Base-by-base conservation (phyloP, 2,888 invertebrate genomes). In the Galerucella nymphaeae region DNA sequence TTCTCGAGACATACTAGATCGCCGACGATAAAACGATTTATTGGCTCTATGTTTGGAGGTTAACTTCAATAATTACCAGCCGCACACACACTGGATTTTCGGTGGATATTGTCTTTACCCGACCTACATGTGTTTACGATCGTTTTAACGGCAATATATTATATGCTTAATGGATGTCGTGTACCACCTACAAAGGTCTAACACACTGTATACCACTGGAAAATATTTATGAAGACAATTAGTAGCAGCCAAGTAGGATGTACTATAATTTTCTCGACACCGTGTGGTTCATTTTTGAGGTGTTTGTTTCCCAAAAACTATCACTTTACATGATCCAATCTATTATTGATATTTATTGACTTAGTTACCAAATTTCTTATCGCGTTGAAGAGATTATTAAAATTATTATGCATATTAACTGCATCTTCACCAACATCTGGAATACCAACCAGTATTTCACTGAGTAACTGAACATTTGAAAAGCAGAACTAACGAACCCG, bases 21-120 rank as follows among this genome's bases (percentile, higher is more conserved):
- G 77, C 67, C 80, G 83, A 67, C 71, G 70, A 83, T 84, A 83
- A 80, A 80, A 79, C 76, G 80, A 84, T 84, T 83, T 84, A 84
- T 82, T 80, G 80, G 63, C 64, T 67, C 53, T 70, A 68, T 59
- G 71, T 55, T 71, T 68, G 45, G 67, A 62, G 74, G 74, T 74
- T 66, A 64, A 71, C 66, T 73, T 66, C 70, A 63, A 66, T 70
- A 73, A 73, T 73, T 73, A 73, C 59, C 55, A 64, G 63, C 50
- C 55, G 66, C 55, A 66, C 55, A 66, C 55, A 66, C 59, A 50
- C 67, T 59, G 67, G 67, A 67, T 67, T 67, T 62, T 67, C 48
- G 67, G 67, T 61, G 67, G 58, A 48, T 23, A 48, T 50, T 48
- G 23, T 67, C 59, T 59, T 23, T 61, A 67, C 50, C 38, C 61